These are phyloP conservation scores for Coturnix japonica DNA, from an alignment of 2,113 vertebrate species.

Conservation along the genomic window DNA sequence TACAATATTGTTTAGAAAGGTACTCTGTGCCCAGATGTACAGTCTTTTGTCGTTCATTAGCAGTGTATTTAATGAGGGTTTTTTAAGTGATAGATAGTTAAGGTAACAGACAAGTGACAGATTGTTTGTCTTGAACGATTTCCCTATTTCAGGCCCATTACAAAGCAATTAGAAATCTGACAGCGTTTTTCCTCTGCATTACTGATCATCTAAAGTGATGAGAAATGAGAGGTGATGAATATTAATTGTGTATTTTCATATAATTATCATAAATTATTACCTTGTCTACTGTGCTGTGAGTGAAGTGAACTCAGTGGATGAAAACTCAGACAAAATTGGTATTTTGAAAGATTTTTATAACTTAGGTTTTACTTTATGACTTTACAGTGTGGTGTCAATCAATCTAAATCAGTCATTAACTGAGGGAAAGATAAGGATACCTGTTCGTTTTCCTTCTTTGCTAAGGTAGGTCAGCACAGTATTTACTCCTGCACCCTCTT, in stretches of 20 bases:
- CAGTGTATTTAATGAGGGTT: conserved; percentile 88
- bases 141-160: conserved; percentile 88
- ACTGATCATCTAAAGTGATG: conserved; percentile 89
- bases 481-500: not conserved
- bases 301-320: conserved; percentile 74
- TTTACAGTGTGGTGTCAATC: conserved; percentile 55
- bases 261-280: conserved; percentile 91
- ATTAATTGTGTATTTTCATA: conserved; percentile 90
- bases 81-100: conserved; percentile 89
- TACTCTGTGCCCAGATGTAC: conserved; percentile 74
- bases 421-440: not conserved
- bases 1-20: conserved; percentile 79
- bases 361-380: conserved; percentile 57
- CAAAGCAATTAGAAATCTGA: conserved; percentile 91
- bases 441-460: not conserved
- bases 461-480: not conserved
- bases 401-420: conserved; percentile 15
- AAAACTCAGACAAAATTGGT: conserved; percentile 78
- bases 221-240: conserved; percentile 88
- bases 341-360: conserved; percentile 76
- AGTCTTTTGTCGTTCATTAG: conserved; percentile 89
- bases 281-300: conserved; percentile 82
- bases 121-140: conserved; percentile 91
- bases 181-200: conserved; percentile 89
- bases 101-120: conserved; percentile 91